A percentile compares a stretch with the other conserved stretches of the same genome.
These are phyloP conservation scores for Coregonus ussuriensis DNA, from an alignment of 2,797 vertebrate species.

Conservation along the genomic window DNA sequence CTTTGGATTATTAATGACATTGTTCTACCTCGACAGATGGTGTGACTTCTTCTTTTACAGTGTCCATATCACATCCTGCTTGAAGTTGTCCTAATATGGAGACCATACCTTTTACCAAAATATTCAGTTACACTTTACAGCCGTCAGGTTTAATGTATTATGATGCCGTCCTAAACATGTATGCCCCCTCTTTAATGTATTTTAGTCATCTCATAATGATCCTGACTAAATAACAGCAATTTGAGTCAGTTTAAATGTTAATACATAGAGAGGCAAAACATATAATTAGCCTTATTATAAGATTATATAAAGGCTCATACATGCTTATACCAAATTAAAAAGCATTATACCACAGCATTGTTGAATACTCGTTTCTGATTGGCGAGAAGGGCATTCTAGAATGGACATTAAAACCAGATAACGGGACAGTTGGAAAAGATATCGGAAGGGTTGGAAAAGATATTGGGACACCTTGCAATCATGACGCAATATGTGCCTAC, in stretches of 20 bases:
- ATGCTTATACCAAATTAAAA: neutral
- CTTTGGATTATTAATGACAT: conserved; percentile 51
- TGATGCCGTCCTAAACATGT: neutral
- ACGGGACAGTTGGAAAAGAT: too few species aligned
- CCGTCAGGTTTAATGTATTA: too few species aligned
- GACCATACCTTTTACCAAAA: neutral
- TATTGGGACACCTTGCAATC: too few species aligned
- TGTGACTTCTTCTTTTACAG: neutral
- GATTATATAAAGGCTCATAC: neutral
- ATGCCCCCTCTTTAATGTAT: too few species aligned
- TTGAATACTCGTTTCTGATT: too few species aligned
- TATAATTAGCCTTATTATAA: neutral
- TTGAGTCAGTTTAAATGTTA: neutral
- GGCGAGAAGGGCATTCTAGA: too few species aligned
- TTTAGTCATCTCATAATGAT: too few species aligned
- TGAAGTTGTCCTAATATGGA: neutral
- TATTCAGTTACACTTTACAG: neutral
- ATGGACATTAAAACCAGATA: too few species aligned
- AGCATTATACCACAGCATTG: too few species aligned
- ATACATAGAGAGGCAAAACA: neutral
- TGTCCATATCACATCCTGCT: neutral
- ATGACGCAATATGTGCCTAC: too few species aligned
- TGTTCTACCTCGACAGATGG: conserved; percentile 29
- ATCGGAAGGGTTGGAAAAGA: too few species aligned
- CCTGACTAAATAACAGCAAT: neutral